phyloP scores from a whole-genome alignment of 2,888 invertebrate genomes.

The Scaptomyza cyrtandrae region DNA sequence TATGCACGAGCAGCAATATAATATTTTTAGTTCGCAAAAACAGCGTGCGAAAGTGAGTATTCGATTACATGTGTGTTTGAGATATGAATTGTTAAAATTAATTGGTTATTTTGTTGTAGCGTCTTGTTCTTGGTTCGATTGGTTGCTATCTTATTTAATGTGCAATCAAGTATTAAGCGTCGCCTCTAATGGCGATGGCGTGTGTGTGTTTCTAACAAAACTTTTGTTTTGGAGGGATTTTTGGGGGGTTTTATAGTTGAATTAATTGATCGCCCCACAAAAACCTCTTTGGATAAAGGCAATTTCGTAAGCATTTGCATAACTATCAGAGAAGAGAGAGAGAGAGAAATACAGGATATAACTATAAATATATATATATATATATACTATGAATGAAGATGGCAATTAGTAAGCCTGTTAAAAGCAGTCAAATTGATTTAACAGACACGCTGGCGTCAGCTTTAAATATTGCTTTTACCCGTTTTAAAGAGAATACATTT shows the following conservation, averaged over 20 bases:
- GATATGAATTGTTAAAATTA: slow-evolving; percentile 63
- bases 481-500: not conserved
- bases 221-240: not conserved
- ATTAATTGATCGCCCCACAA: slow-evolving; percentile 54
- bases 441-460: slow-evolving; percentile 69
- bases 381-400: slow-evolving; percentile 1
- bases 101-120: slow-evolving; percentile 42
- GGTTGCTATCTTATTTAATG: slow-evolving; percentile 66
- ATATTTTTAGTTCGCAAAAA: slow-evolving; percentile 2
- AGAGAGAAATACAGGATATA: slow-evolving; percentile 38
- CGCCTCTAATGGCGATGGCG: slow-evolving; percentile 56
- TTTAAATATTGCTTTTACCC: slow-evolving; percentile 18
- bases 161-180: slow-evolving; percentile 73
- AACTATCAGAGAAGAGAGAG: slow-evolving; percentile 34
- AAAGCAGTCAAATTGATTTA: slow-evolving; percentile 33
- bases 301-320: slow-evolving; percentile 58
- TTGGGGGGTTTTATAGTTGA: slow-evolving; percentile 28
- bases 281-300: slow-evolving; percentile 37
- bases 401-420: slow-evolving; percentile 25
- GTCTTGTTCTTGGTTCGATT: slow-evolving; percentile 36
- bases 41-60: slow-evolving; percentile 37
- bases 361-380: slow-evolving; percentile 13
- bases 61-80: slow-evolving; percentile 39
- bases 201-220: slow-evolving; percentile 55
- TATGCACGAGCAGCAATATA: slow-evolving; percentile 38